Evolutionary conservation across 2,113 vertebrate species (phyloP), one percentile per base, ranked within the genome.

Genomic region (Campylomormyrus tamandua): DNA sequence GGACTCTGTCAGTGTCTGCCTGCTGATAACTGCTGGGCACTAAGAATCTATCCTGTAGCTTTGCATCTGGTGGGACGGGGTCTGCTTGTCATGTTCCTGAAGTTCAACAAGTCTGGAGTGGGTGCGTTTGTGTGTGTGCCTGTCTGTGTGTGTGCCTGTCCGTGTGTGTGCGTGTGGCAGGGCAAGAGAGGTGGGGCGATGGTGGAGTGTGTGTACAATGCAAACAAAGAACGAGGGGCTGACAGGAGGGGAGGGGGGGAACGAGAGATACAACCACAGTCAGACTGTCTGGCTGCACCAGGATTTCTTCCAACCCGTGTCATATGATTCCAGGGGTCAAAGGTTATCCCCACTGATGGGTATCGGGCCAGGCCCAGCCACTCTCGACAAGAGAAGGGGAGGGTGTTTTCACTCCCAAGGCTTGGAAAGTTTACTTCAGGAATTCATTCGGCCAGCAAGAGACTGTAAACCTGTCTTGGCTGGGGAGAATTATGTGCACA

Each of bases 251-350:
- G 19, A 66, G 89, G 52, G 89, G 91, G 89, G 10, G 89, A 88
- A 87, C 3, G 91, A 92, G 93, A 90, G 93, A 94, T 94, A 94
- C 93, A 91, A 92, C 95, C 94, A 93, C 93, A 95, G 96, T 94
- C 95, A 96, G 96, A 96, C 96, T 95, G 96, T 95, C 96, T 96
- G 96, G 95, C 96, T 96, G 94, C 95, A 92, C 88, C 91, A n/a
- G 93, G 95, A 96, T 95, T 95, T 94, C 92, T 94, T 93, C 94
- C 95, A 93, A 95, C 95, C 94, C 93, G 94, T 94, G 93, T 96
- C 95, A 96, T 95, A 94, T 95, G 95, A 96, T 96, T 95, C 94
- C 89, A 87, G 89, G 90, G 95, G 96, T 96, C 95, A 95, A 90
- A 96, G 95, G 95, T 96, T 96, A 96, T 95, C 95, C 95, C 91